Evolutionary conservation across 2,113 vertebrate genomes (phyloP).

Genomic region (Pachyramphus minor): DNA sequence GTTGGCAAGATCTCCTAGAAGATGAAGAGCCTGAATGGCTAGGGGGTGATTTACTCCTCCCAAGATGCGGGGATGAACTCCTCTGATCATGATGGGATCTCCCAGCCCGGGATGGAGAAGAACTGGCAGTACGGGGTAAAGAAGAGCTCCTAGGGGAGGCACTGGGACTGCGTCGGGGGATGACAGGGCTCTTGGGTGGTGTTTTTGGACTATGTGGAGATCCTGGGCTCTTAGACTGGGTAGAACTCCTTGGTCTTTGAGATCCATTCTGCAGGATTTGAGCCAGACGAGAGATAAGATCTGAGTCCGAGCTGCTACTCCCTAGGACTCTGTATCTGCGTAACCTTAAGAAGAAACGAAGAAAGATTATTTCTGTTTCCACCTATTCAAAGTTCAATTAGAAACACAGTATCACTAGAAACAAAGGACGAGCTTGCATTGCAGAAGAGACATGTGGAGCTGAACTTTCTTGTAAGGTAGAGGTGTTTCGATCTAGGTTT

Average conservation of each 20-base stretch:
- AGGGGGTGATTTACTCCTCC: slow-evolving; percentile 93
- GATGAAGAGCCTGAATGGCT: slow-evolving; percentile 95
- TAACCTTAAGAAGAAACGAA: slow-evolving; percentile 74
- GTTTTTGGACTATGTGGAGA: slow-evolving; percentile 84
- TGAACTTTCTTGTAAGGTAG: neutral
- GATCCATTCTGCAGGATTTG: slow-evolving; percentile 92
- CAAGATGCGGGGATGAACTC: slow-evolving; percentile 82
- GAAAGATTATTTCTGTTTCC: slow-evolving; percentile 54
- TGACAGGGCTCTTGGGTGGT: slow-evolving; percentile 85
- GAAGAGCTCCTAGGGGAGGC: slow-evolving; percentile 93
- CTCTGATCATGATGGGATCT: slow-evolving; percentile 83
- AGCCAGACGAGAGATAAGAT: slow-evolving; percentile 92
- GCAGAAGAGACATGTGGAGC: neutral
- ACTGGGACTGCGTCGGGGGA: slow-evolving; percentile 90
- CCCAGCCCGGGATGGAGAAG: slow-evolving; percentile 90
- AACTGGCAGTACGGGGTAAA: slow-evolving; percentile 92
- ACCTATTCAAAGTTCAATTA: neutral
- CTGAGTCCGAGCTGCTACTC: slow-evolving; percentile 91
- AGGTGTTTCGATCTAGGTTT: neutral
- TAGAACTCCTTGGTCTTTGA: slow-evolving; percentile 77
- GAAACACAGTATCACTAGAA: neutral
- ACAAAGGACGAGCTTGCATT: neutral
- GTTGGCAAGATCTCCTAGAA: slow-evolving; percentile 86
- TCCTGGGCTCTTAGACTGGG: slow-evolving; percentile 80
- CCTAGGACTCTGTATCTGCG: slow-evolving; percentile 90